Evolutionary conservation across 2,888 invertebrate genomes (phyloP), one percentile per base, ranked within the genome.

Genomic region (Ischnus inquisitorius): DNA sequence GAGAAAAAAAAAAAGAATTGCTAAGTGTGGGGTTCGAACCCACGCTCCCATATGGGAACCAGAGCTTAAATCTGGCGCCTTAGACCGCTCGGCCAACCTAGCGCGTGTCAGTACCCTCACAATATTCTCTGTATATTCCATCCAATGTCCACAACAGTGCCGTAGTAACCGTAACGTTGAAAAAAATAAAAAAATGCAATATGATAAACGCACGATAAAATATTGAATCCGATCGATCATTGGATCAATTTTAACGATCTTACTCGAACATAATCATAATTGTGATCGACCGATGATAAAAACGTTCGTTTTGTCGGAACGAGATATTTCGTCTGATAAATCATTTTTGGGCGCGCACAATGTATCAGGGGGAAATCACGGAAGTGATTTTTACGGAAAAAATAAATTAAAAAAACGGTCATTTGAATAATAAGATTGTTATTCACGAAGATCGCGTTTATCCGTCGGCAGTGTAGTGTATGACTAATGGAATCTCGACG

Each of bases 21-120:
- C 95, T 95, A 95, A 95, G 95, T 95, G 95, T 95, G 95, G 95
- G 95, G 95, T 95, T 95, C 95, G 95, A 95, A 95, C 95, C 95
- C 95, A 95, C 95, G 95, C 95, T 95, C 95, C 95, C 95, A 93
- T 92, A 93, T 93, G 95, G 94, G 95, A 95, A 95, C 95, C 95
- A 95, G 95, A 95, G 94, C 95, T 95, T 95, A 95, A 95, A 95
- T 95, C 95, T 95, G 95, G 95, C 95, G 95, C 95, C 95, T 95
- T 95, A 95, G 95, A 95, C 95, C 95, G 95, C 95, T 95, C 95
- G 95, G 95, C 95, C 95, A 95, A 95, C 95, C 95, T 95, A 95
- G 95, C 95, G 19, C 19, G 41, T 84, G 68, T 6, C 16, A 1
- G 3, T 39, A 14, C 0, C 0, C 16, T 16, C 12, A 3, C 16